A percentile compares a stretch with the other conserved stretches of the same genome.
Conservation (phyloP, 2,888 invertebrate genomes). For the Colletes collaris region DNA sequence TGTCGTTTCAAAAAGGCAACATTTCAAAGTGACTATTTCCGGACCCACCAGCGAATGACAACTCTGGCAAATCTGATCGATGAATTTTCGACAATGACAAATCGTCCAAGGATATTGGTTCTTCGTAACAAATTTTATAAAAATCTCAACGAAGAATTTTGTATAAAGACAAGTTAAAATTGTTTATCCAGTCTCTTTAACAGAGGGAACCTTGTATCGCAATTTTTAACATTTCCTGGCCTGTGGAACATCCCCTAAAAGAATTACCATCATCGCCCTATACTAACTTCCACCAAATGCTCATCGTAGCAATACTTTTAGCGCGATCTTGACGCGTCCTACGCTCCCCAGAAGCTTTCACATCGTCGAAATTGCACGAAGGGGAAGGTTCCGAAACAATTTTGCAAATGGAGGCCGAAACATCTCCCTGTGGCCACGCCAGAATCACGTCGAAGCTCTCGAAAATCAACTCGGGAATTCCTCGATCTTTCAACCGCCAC, state of each 20-base stretch:
- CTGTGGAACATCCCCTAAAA: no score
- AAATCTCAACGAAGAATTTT: no score
- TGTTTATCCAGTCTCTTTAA: no score
- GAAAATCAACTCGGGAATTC: constrained; percentile 2
- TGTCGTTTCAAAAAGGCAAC: background rate
- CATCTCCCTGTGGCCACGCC: background rate
- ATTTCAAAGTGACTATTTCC: constrained; percentile 24
- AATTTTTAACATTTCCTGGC: no score
- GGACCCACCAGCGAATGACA: background rate
- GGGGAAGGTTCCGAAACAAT: constrained; percentile 14
- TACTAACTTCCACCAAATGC: background rate
- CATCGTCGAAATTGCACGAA: background rate
- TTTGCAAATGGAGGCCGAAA: constrained; percentile 30
- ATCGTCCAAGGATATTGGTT: no score
- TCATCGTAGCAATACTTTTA: no score
- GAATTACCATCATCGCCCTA: background rate
- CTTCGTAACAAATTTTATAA: no score
- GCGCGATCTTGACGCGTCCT: background rate
- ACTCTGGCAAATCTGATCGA: no score
- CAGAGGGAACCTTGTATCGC: no score
- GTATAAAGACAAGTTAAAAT: no score
- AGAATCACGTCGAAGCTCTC: background rate
- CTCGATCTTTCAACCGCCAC: background rate
- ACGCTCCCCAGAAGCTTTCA: background rate
- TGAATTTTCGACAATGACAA: background rate